Conservation (phyloP, 2,888 invertebrate genomes). For the Sminthurinus aureus region DNA sequence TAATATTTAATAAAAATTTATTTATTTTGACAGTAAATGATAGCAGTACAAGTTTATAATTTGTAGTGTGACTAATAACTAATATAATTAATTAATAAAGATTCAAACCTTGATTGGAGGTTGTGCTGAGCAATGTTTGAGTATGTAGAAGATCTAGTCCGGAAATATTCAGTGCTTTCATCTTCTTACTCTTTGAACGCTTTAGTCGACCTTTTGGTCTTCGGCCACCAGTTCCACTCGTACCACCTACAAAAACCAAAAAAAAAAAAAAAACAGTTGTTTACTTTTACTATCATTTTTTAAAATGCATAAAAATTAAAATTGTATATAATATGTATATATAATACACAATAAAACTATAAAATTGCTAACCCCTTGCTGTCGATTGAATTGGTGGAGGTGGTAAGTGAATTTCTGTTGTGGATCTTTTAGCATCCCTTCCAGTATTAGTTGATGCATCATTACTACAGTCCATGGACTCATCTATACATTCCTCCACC, state of each 20-base stretch:
- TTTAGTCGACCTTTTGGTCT: slow-evolving; percentile 70
- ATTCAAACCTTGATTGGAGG: slow-evolving; percentile 71
- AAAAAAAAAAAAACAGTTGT: too few relatives aligned
- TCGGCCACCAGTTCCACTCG: slow-evolving; percentile 61
- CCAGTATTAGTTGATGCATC: not conserved
- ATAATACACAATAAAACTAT: slow-evolving; percentile 51
- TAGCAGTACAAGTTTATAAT: not conserved
- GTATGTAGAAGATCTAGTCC: slow-evolving; percentile 88
- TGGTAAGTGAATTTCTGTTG: slow-evolving; percentile 49
- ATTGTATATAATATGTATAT: too few relatives aligned
- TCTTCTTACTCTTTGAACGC: slow-evolving; percentile 62
- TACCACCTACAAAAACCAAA: not conserved
- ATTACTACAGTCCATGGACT: slow-evolving; percentile 33
- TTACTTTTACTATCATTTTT: too few relatives aligned
- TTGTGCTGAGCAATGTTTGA: slow-evolving; percentile 84
- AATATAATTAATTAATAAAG: not conserved
- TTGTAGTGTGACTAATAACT: not conserved
- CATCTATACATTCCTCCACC: slow-evolving; percentile 42
- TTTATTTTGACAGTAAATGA: not conserved
- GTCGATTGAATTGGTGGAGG: slow-evolving; percentile 57
- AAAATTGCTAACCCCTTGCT: slow-evolving; percentile 49
- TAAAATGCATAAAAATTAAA: too few relatives aligned
- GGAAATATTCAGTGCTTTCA: slow-evolving; percentile 73
- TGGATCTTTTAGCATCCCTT: not conserved
- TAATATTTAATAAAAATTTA: slow-evolving; percentile 3